A percentile compares a stretch with the other conserved stretches of the same genome.
Evolutionary conservation across 2,888 invertebrate genomes (phyloP).

Genomic region (Cantharis nigra): DNA sequence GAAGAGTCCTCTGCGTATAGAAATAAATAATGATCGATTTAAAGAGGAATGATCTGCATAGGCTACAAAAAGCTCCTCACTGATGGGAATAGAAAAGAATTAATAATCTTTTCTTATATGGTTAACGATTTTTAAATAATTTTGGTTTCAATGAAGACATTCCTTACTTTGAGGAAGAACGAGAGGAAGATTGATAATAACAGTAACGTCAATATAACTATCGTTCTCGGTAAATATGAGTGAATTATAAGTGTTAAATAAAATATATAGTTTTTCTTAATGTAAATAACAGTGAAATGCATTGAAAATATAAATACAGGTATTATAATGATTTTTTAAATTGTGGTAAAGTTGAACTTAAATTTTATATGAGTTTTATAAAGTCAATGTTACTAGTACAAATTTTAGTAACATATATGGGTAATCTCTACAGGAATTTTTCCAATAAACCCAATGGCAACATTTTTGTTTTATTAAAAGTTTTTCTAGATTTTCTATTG

Average conservation of each 20-base stretch:
- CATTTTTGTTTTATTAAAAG: neutral
- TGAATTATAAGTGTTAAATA: neutral
- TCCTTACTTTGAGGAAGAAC: neutral
- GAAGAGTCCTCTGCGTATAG: constrained; percentile 50
- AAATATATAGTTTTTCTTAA: neutral
- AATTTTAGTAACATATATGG: neutral
- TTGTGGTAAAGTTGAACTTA: neutral
- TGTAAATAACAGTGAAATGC: neutral
- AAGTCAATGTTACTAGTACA: neutral
- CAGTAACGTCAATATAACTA: neutral
- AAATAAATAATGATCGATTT: constrained; percentile 49
- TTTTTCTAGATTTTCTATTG: neutral
- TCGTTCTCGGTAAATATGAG: neutral
- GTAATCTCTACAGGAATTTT: neutral
- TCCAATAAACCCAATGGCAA: neutral
- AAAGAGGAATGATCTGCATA: constrained; percentile 27
- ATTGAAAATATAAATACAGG: neutral
- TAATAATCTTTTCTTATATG: neutral
- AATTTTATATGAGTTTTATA: neutral
- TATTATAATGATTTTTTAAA: neutral
- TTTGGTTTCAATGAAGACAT: neutral
- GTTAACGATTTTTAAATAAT: neutral
- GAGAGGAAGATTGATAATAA: neutral
- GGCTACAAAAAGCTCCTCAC: neutral
- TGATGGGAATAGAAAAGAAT: neutral